Evolutionary conservation across 2,888 invertebrate genomes (phyloP).

Genomic region (Villa cingulata): DNA sequence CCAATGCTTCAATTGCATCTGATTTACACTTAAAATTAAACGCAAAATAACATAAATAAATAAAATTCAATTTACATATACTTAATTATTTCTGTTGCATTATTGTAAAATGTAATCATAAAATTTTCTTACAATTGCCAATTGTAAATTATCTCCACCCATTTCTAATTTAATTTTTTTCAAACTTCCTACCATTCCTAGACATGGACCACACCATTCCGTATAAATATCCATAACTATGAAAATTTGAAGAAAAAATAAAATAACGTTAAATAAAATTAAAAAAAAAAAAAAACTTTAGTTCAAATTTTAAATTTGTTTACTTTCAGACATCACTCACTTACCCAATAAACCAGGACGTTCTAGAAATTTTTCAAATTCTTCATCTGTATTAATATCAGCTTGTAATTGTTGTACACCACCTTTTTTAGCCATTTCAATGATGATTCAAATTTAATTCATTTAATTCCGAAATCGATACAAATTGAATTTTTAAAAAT

Average conservation of each 20-base stretch:
- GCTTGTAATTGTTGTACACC: conserved; percentile 62
- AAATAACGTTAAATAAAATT: neutral
- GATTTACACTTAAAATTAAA: conserved; percentile 40
- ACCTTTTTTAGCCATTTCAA: conserved; percentile 62
- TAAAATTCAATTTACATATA: neutral
- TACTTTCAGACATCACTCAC: conserved; percentile 16
- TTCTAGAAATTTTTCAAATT: conserved; percentile 64
- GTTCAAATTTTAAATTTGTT: too few species aligned
- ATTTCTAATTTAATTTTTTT: conserved; percentile 78
- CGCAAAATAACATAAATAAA: neutral
- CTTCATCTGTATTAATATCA: conserved; percentile 71
- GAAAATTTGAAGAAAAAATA: conserved; percentile 8
- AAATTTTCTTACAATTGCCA: conserved; percentile 45
- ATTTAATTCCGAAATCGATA: too few species aligned
- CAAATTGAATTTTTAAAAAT: too few species aligned
- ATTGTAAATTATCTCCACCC: conserved; percentile 63
- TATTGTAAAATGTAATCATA: neutral
- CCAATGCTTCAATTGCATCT: conserved; percentile 58
- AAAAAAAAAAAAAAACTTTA: conserved; percentile 4
- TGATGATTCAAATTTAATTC: too few species aligned
- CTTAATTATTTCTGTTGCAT: neutral
- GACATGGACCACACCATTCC: conserved; percentile 84
- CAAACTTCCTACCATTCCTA: conserved; percentile 69
- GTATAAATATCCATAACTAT: conserved; percentile 76
- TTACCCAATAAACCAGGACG: conserved; percentile 64